A percentile compares a stretch with the other conserved stretches of the same genome.
These are phyloP conservation scores for Hippocampus abdominalis DNA, from an alignment of 2,113 vertebrate genomes.

Conservation along the genomic window DNA sequence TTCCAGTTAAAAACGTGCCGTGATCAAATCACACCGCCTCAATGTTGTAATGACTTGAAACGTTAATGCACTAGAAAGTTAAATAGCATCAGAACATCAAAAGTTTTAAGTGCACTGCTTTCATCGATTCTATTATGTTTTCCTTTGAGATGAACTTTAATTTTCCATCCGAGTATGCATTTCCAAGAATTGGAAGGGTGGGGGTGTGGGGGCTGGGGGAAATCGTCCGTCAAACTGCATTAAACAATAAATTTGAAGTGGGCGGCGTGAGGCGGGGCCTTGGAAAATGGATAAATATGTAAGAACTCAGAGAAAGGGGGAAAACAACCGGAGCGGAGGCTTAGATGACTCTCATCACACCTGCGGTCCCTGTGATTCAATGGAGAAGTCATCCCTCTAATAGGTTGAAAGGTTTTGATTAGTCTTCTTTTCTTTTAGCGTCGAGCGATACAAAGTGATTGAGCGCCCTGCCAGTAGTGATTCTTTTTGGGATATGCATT, in stretches of 20 bases:
- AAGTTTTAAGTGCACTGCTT: slow-evolving; percentile 78
- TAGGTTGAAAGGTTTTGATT: slow-evolving; percentile 99
- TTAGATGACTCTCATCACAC: slow-evolving; percentile 99
- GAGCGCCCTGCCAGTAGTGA: slow-evolving; percentile 94
- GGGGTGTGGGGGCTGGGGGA: slow-evolving; percentile 27
- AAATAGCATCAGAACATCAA: slow-evolving; percentile 79
- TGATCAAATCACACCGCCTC: slow-evolving; percentile 79
- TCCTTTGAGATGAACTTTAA: slow-evolving; percentile 79
- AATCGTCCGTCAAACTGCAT: slow-evolving; percentile 69
- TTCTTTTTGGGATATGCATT: slow-evolving; percentile 98
- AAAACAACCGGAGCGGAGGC: slow-evolving; percentile 89
- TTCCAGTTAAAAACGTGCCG: slow-evolving; percentile 79
- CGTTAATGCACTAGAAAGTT: slow-evolving; percentile 83
- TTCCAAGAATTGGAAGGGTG: slow-evolving; percentile 66
- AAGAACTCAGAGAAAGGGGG: slow-evolving; percentile 89
- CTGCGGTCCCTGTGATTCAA: slow-evolving; percentile 99
- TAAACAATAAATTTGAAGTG: slow-evolving; percentile 75
- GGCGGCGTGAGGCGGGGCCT: slow-evolving; percentile 69
- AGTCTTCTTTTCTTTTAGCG: slow-evolving; percentile 97
- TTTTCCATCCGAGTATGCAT: slow-evolving; percentile 75
- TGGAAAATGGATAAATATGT: slow-evolving; percentile 95
- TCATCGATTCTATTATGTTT: slow-evolving; percentile 80
- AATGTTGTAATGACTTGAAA: slow-evolving; percentile 80
- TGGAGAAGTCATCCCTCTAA: slow-evolving; percentile 98
- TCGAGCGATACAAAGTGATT: slow-evolving; percentile 97